A percentile compares a stretch with the other conserved stretches of the same genome.
These are phyloP conservation scores for Menura novaehollandiae DNA, from an alignment of 2,113 vertebrate species.

Conservation along the genomic window DNA sequence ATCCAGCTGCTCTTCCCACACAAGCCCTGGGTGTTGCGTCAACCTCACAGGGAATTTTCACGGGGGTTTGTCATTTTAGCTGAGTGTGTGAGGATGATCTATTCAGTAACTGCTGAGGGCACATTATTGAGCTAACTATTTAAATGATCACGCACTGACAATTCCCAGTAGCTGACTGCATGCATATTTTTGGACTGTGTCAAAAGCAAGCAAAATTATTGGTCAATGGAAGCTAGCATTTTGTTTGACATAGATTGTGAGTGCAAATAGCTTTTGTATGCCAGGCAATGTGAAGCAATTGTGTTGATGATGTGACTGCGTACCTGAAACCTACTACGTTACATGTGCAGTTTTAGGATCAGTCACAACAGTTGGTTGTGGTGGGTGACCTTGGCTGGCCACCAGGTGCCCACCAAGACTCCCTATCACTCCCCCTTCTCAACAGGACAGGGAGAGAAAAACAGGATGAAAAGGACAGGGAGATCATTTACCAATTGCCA, in stretches of 20 bases:
- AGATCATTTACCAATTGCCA: not conserved
- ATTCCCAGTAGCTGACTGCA: not conserved
- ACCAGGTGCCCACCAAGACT: not conserved
- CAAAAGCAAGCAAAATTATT: not conserved
- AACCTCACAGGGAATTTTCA: not conserved
- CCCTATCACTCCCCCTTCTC: not conserved
- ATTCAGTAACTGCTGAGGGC: not conserved
- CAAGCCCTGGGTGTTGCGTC: rapidly evolving
- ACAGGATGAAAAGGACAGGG: not conserved
- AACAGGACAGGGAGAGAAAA: not conserved
- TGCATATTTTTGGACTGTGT: not conserved
- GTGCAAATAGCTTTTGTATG: not conserved
- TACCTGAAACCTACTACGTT: rapidly evolving
- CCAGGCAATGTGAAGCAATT: not conserved
- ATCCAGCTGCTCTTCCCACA: not conserved
- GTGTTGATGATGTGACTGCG: not conserved
- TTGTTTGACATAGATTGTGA: not conserved
- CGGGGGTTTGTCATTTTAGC: not conserved
- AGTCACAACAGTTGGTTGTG: rapidly evolving
- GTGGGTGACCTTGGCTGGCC: not conserved
- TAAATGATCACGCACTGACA: rapidly evolving
- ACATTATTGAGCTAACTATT: not conserved
- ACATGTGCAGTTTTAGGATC: not conserved
- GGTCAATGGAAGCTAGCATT: not conserved
- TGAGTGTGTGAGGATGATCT: not conserved